These are phyloP conservation scores for Amblyteles armatorius DNA, from an alignment of 2,888 invertebrate genomes.

Conservation along the genomic window DNA sequence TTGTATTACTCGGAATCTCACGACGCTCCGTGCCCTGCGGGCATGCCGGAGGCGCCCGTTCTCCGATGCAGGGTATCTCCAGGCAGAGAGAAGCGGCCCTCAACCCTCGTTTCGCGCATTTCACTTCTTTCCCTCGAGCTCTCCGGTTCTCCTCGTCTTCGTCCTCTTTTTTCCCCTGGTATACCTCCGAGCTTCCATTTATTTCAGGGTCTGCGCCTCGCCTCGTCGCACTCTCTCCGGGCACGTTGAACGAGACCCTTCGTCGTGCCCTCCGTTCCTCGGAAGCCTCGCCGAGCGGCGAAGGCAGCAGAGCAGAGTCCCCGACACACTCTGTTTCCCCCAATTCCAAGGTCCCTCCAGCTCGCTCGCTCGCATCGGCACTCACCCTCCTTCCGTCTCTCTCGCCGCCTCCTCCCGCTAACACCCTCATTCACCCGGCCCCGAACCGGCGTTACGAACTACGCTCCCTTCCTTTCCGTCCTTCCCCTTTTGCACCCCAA, in stretches of 20 bases:
- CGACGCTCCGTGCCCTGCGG: conserved; percentile 42
- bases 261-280: conserved; percentile 58
- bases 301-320: conserved; percentile 72
- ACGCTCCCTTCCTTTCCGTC: conserved; percentile 66
- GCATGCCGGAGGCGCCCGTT: conserved; percentile 30
- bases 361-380: conserved; percentile 48
- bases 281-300: conserved; percentile 65
- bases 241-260: conserved; percentile 59
- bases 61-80: conserved; percentile 81
- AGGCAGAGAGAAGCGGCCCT: conserved; percentile 82
- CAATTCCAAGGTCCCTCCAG: conserved; percentile 73
- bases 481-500: conserved; percentile 65
- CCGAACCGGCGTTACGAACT: conserved; percentile 66
- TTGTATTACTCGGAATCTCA: conserved; percentile 51
- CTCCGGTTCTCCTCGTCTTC: conserved; percentile 19
- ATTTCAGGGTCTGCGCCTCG: conserved; percentile 24
- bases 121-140: conserved; percentile 50
- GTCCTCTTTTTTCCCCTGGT: conserved; percentile 28
- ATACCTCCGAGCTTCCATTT: conserved; percentile 54
- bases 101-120: conserved; percentile 79
- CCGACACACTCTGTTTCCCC: conserved; percentile 82
- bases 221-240: conserved; percentile 52
- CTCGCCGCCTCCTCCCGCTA: conserved; percentile 53
- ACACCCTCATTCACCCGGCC: conserved; percentile 63
- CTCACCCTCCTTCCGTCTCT: conserved; percentile 58